Evolutionary conservation across 2,888 invertebrate species (phyloP).

Genomic region (Epirrhoe tristata): DNA sequence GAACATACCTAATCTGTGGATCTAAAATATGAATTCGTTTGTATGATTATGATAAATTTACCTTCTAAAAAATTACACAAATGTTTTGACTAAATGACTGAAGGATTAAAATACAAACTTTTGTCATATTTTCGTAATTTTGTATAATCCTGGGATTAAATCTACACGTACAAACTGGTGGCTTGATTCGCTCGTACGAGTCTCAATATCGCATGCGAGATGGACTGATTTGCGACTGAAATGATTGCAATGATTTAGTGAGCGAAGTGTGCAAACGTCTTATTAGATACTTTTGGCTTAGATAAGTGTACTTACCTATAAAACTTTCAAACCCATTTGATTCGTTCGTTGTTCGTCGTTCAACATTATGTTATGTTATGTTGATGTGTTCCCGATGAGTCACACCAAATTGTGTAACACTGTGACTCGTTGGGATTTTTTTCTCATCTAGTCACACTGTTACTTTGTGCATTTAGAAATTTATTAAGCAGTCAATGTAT

Average conservation of each 20-base stretch:
- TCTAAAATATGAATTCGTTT: neutral
- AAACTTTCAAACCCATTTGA: no score
- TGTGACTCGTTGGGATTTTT: no score
- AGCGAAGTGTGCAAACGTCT: neutral
- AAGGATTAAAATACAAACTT: conserved; percentile 46
- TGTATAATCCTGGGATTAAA: conserved; percentile 66
- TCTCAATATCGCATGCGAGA: conserved; percentile 10
- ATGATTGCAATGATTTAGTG: no score
- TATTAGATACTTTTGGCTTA: no score
- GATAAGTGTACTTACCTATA: no score
- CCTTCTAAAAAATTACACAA: conserved; percentile 9
- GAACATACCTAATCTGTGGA: neutral
- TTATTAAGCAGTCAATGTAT: no score
- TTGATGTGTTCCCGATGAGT: no score
- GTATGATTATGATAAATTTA: neutral
- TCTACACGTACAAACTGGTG: conserved; percentile 56
- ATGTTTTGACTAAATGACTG: conserved; percentile 28
- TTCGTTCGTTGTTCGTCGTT: no score
- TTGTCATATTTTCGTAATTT: conserved; percentile 56
- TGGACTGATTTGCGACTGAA: neutral
- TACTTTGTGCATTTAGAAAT: no score
- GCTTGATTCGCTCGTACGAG: conserved; percentile 1
- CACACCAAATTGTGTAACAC: no score
- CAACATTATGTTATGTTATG: no score
- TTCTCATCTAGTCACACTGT: no score